Evolutionary conservation across 2,797 vertebrate species (phyloP), one percentile per base, ranked within the genome.

Genomic region (Limosa lapponica): DNA sequence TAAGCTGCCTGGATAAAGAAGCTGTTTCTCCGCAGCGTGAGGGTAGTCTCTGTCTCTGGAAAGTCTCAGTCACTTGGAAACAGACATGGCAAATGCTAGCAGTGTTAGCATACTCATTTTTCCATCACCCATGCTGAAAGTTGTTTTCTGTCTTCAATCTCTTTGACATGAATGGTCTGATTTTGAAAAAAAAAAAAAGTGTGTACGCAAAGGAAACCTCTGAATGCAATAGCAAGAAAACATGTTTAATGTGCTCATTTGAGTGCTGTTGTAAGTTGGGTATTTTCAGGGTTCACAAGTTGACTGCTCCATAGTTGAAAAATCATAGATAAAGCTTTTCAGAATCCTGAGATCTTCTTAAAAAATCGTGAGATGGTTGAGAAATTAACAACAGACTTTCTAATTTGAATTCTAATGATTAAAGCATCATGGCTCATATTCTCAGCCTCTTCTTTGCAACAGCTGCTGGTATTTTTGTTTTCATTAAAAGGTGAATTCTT

Each of bases 61-160:
- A 97, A 95, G 67, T 93, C 84, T 87, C 90, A 58, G 78, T 87
- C 81, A 92, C 67, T 89, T 82, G 90, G 84, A 93, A 94, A 81
- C 20, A 96, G 64, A 89, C 78, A 67, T 93, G 89, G 49, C 78
- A 95, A 93, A 87, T 34, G 36, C 67, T 96, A 74, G 90, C 57
- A 67, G 65, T 49, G n/a, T 46, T 43, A 64, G 13, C 54, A 39
- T 13, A 89, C 61, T 57, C 11, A 20, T 82, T 91, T 95, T 96
- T 94, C 81, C 67, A 85, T 82, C 82, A 89, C 4, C 57, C 64
- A 64, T 72, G 41, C 46, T 87, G 41, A 44, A 94, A 85, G 37
- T 67, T 87, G 64, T 77, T 89, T 93, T 95, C 84, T 89, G 55
- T 71, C 67, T 85, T 44, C 51, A 73, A 49, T 91, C 34, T 73